Evolutionary conservation across 2,797 vertebrate species (phyloP), one percentile per base, ranked within the genome.

Genomic region (Chelmon rostratus): DNA sequence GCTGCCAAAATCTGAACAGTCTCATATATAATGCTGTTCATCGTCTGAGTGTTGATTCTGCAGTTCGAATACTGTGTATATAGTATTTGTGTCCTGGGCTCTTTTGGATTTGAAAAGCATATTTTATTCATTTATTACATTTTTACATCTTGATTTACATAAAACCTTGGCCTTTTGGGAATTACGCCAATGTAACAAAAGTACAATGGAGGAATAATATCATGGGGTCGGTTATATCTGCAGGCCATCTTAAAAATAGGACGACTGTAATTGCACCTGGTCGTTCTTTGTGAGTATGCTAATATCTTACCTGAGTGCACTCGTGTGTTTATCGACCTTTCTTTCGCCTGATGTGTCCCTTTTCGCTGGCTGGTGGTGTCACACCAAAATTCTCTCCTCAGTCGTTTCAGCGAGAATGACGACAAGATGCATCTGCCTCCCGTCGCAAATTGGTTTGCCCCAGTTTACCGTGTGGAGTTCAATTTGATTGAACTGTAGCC

Each of bases 91-190:
- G 33, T 66, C 42, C 19, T 61, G 12, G 57, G 8, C 8, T 28
- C 71, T 10, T 73, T 42, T 63, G 42, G 12, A 59, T 53, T 53
- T 72, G 42, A 68, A 61, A 62, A 59, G 10, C 13, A 53, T 58
- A n/a, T 71, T 82, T 58, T 73, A 68, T 78, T 68, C 25, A 59
- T 79, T 79, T 76, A 31, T 76, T 33, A 52, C 6, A 31, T 38
- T 63, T 47, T 57, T 68, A 33, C 18, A 70, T 68, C 9, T 50
- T 58, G 11, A 78, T 71, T 61, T 73, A 40, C 61, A 73, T 77
- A 73, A 54, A 74, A 58, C 59, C 67, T 21, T 83, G 40, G 13
- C 3, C 50, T 56, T 18, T 33, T 46, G 6, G 21, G 70, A 69
- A 64, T 71, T 33, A 63, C 7, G 50, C 19, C 16, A 23, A 28